Evolutionary conservation across 2,797 vertebrate species (phyloP).

Genomic region (Sebastes cheni): DNA sequence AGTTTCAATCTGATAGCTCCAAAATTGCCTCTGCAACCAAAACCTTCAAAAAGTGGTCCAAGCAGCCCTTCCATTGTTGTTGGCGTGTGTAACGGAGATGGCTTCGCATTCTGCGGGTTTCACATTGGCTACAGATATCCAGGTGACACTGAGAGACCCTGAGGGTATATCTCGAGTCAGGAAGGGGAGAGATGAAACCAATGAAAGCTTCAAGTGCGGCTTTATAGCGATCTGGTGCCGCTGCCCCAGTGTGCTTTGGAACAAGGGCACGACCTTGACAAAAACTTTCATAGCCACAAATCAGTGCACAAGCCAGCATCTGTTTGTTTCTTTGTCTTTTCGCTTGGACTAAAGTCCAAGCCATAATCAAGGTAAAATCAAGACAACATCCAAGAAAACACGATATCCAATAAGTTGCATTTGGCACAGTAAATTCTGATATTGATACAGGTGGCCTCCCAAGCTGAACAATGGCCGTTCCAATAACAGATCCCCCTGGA

Average conservation of each 20-base stretch:
- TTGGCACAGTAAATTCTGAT: slow-evolving; percentile 54
- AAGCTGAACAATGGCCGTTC: slow-evolving; percentile 62
- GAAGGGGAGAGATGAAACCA: slow-evolving; percentile 20
- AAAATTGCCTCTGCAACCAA: slow-evolving; percentile 75
- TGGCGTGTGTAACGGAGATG: slow-evolving; percentile 60
- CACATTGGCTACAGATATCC: slow-evolving; percentile 54
- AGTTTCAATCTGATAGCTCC: slow-evolving; percentile 82
- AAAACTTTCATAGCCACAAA: slow-evolving; percentile 34
- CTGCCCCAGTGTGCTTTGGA: slow-evolving; percentile 33
- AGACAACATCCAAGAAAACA: slow-evolving; percentile 40
- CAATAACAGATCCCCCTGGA: slow-evolving; percentile 58
- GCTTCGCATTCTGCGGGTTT: slow-evolving; percentile 55
- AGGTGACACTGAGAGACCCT: slow-evolving; percentile 49
- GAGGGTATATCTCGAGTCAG: slow-evolving; percentile 45
- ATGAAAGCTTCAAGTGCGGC: slow-evolving; percentile 42
- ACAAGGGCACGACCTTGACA: slow-evolving; percentile 35
- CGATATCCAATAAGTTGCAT: slow-evolving; percentile 52
- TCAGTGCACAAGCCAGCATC: slow-evolving; percentile 1
- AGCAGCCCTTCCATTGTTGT: slow-evolving; percentile 56
- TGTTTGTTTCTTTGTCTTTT: slow-evolving; percentile 1
- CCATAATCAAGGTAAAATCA: slow-evolving; percentile 36
- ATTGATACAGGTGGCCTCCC: slow-evolving; percentile 66
- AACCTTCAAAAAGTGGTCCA: slow-evolving; percentile 62
- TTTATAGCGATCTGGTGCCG: slow-evolving; percentile 41
- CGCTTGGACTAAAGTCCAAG: slow-evolving; percentile 1